phyloP scores from a whole-genome alignment of 2,888 invertebrate genomes.

The Xestia xanthographa region DNA sequence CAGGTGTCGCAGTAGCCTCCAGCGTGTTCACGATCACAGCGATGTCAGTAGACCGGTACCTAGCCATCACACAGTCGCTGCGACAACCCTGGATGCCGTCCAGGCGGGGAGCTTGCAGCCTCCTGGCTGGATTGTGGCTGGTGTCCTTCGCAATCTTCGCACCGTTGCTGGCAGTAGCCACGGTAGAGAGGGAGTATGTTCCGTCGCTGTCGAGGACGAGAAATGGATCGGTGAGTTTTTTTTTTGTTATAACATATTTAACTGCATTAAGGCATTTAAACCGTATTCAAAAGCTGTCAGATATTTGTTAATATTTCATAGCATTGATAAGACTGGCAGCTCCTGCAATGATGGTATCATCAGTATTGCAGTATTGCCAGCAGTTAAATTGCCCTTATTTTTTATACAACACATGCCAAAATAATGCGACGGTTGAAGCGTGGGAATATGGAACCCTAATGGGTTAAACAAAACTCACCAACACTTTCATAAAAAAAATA shows the following conservation, averaged over 20 bases:
- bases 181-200: conserved; percentile 83
- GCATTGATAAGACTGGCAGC: neutral
- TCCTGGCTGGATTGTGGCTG: conserved; percentile 92
- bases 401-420: neutral
- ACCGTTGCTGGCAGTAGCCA: conserved; percentile 91
- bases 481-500: too few relatives aligned
- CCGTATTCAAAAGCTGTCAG: neutral
- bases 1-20: conserved; percentile 94
- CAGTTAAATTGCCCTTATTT: neutral
- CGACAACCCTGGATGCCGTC: conserved; percentile 93
- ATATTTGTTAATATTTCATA: neutral
- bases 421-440: neutral
- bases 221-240: conserved; percentile 83
- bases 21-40: conserved; percentile 95
- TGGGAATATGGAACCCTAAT: too few relatives aligned
- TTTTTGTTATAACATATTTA: too few relatives aligned
- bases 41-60: conserved; percentile 94
- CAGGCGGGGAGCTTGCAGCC: conserved; percentile 91
- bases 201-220: conserved; percentile 79
- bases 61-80: conserved; percentile 94
- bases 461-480: too few relatives aligned
- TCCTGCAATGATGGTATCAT: too few relatives aligned
- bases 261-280: too few relatives aligned
- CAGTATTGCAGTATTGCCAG: too few relatives aligned
- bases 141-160: conserved; percentile 92